A percentile compares a stretch with the other conserved stretches of the same genome.
phyloP scores from a whole-genome alignment of 2,888 invertebrate species.

The Cryptus viduatorius region DNA sequence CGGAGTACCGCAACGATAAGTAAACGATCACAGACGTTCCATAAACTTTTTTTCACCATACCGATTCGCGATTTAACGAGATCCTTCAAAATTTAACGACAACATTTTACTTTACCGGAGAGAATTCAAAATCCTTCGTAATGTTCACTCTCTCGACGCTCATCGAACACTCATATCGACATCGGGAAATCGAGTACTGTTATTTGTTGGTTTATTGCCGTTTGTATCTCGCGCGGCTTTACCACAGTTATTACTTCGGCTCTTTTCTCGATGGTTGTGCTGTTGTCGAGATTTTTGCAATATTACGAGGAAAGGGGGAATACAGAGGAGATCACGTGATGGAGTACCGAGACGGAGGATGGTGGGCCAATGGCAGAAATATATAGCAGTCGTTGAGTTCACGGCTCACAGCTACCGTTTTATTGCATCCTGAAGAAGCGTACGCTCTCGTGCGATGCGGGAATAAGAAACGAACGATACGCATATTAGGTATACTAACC shows the following conservation, averaged over 20 bases:
- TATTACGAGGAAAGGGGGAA: constrained; percentile 12
- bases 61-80: constrained; percentile 15
- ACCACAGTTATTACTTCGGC: constrained; percentile 30
- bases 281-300: constrained; percentile 26
- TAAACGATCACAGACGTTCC: not conserved
- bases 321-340: constrained; percentile 28
- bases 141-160: not conserved
- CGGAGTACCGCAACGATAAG: not conserved
- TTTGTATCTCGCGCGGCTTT: constrained; percentile 22
- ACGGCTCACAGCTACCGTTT: constrained; percentile 38
- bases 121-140: not conserved
- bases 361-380: constrained; percentile 33
- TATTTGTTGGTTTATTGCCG: constrained; percentile 45
- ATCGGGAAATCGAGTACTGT: constrained; percentile 29
- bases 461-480: constrained; percentile 39
- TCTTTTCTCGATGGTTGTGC: constrained; percentile 5
- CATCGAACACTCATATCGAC: not conserved
- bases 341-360: constrained; percentile 25
- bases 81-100: constrained; percentile 14
- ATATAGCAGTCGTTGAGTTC: constrained; percentile 30
- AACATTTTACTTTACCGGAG: constrained; percentile 12
- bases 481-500: constrained; percentile 14
- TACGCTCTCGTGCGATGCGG: constrained; percentile 60
- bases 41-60: not conserved
- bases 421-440: constrained; percentile 45